A percentile compares a stretch with the other conserved stretches of the same genome.
Evolutionary conservation across 2,113 vertebrate species (phyloP).

Genomic region (Phainopepla nitens): DNA sequence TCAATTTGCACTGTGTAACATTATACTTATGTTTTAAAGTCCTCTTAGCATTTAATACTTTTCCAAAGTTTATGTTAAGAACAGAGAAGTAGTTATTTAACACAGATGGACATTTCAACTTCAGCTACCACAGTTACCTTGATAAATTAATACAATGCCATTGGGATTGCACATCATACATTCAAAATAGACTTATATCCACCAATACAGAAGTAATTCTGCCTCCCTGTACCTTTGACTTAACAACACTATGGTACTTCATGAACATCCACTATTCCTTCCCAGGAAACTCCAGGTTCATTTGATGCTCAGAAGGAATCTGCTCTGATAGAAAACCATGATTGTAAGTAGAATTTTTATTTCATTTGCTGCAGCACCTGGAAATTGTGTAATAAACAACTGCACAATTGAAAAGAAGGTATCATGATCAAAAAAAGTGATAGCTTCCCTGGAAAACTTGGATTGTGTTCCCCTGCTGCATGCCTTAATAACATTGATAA

Average conservation of each 20-base stretch:
- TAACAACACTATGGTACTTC: background rate
- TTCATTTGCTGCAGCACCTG: slow-evolving; percentile 22
- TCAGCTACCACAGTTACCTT: background rate
- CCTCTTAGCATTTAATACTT: background rate
- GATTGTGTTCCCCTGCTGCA: background rate
- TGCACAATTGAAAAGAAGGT: slow-evolving; percentile 20
- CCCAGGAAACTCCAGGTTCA: background rate
- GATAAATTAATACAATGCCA: background rate
- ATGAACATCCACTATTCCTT: background rate
- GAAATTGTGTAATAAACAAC: slow-evolving; percentile 38
- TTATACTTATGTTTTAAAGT: background rate
- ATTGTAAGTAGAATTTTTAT: background rate
- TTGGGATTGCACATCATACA: background rate
- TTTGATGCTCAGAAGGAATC: background rate
- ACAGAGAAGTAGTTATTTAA: background rate
- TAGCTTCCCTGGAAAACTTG: slow-evolving; percentile 11
- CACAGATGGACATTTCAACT: background rate
- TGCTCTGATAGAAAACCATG: background rate
- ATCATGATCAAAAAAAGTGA: slow-evolving; percentile 12
- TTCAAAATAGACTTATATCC: background rate
- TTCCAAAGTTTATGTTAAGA: background rate
- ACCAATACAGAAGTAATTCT: background rate
- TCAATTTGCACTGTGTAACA: background rate
- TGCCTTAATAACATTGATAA: background rate
- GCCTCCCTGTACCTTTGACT: background rate